phyloP scores from a whole-genome alignment of 2,888 invertebrate species.

The Eugnorisma glareosa region DNA sequence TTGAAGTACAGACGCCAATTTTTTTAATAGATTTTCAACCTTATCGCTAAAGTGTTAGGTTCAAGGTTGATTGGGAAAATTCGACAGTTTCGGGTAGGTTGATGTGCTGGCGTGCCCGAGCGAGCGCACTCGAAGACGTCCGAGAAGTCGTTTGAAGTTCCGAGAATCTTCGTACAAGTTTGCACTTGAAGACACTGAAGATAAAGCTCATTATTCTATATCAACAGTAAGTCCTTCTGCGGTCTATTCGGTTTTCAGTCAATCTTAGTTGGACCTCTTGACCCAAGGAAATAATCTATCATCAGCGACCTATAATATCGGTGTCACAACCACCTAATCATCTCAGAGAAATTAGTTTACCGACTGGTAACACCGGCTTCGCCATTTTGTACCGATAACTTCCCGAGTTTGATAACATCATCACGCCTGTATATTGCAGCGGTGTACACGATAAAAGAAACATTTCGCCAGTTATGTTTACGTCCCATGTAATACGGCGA shows the following conservation, averaged over 20 bases:
- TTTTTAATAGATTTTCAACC: too few species aligned
- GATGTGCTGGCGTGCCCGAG: too few species aligned
- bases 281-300: conserved; percentile 4
- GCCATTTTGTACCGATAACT: neutral
- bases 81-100: too few species aligned
- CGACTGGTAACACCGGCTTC: neutral
- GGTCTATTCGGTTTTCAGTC: neutral
- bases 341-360: neutral
- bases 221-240: neutral
- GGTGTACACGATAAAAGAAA: too few species aligned
- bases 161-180: neutral
- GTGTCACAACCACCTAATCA: neutral
- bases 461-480: too few species aligned
- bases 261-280: conserved; percentile 7
- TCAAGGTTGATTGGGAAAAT: too few species aligned
- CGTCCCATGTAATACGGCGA: too few species aligned
- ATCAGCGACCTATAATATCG: neutral
- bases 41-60: too few species aligned
- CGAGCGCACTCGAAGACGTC: neutral
- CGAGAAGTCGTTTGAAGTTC: conserved; percentile 11
- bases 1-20: too few species aligned
- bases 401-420: too few species aligned
- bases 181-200: neutral
- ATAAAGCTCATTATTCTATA: conserved; percentile 15
- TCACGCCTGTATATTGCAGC: too few species aligned